These are phyloP conservation scores for Steatornis caripensis DNA, from an alignment of 2,113 vertebrate genomes.

Conservation along the genomic window DNA sequence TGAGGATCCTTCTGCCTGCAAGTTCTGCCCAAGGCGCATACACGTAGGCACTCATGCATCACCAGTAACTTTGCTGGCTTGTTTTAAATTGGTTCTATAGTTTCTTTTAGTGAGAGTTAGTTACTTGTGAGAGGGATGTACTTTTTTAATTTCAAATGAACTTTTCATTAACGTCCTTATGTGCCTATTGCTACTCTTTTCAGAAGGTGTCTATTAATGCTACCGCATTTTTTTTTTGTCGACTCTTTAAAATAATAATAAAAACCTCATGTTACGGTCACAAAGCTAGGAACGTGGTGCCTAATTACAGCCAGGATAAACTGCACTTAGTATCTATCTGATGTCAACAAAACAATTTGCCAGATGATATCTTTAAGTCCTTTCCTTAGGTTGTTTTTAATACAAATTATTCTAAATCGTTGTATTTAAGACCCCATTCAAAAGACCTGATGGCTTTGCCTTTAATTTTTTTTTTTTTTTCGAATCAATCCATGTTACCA, in stretches of 20 bases:
- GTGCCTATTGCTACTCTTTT: not conserved
- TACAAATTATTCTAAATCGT: not conserved
- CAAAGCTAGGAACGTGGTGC: not conserved
- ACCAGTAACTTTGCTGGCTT: not conserved
- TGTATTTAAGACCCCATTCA: not conserved
- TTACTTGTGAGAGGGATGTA: not conserved
- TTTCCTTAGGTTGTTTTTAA: constrained; percentile 13
- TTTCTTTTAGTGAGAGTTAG: not conserved
- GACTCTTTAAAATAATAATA: constrained; percentile 22
- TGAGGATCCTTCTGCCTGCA: not conserved
- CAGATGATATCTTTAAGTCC: not conserved
- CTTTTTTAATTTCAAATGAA: not conserved
- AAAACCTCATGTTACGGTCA: not conserved
- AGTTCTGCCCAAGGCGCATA: not conserved
- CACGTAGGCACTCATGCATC: not conserved
- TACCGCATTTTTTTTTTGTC: not conserved
- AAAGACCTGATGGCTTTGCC: not conserved
- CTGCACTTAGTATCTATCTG: constrained; percentile 52
- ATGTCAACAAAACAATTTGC: constrained; percentile 44
- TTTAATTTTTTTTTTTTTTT: no score
- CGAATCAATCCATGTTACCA: accelerated
- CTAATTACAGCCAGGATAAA: constrained; percentile 48
- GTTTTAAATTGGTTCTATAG: not conserved
- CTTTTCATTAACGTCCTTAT: not conserved
- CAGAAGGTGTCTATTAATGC: not conserved